These are phyloP conservation scores for Corella eumyota DNA, from an alignment of 23 tunicate genomes.

Conservation along the genomic window DNA sequence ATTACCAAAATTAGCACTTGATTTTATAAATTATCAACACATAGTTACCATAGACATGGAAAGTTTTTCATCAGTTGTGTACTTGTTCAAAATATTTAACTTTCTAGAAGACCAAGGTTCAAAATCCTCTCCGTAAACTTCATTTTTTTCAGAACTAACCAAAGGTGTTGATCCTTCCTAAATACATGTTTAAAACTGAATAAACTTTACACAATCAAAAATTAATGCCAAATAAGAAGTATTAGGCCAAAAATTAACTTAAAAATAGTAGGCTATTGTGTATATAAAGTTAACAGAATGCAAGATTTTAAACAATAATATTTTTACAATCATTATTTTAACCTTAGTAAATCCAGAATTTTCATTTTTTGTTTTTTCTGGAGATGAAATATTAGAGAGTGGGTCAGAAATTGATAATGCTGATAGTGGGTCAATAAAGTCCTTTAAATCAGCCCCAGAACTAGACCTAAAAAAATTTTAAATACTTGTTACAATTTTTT, in stretches of 20 bases:
- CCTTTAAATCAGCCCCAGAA: conserved; percentile 2
- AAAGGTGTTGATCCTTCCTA: too few species aligned
- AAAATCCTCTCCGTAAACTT: conserved; percentile 20
- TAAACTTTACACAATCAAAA: too few species aligned
- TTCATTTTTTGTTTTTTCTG: conserved; percentile 1
- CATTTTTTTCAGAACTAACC: too few species aligned
- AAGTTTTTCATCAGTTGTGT: conserved; percentile 29
- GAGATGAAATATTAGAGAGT: conserved; percentile 20
- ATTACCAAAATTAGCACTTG: too few species aligned
- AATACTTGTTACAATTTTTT: neutral
- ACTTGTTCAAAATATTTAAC: conserved; percentile 23
- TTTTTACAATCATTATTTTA: too few species aligned
- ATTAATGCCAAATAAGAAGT: too few species aligned
- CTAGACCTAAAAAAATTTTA: neutral
- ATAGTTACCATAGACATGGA: conserved; percentile 23
- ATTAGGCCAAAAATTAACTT: too few species aligned
- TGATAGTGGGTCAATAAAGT: conserved; percentile 80
- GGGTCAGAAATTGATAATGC: conserved; percentile 51
- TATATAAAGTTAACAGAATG: too few species aligned
- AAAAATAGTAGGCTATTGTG: too few species aligned
- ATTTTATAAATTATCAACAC: neutral
- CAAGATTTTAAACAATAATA: too few species aligned
- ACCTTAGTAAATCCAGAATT: too few species aligned
- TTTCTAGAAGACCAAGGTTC: conserved; percentile 42
- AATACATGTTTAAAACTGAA: too few species aligned